phyloP scores from a whole-genome alignment of 1,140 invertebrate genomes.

The Caligus rogercresseyi region DNA sequence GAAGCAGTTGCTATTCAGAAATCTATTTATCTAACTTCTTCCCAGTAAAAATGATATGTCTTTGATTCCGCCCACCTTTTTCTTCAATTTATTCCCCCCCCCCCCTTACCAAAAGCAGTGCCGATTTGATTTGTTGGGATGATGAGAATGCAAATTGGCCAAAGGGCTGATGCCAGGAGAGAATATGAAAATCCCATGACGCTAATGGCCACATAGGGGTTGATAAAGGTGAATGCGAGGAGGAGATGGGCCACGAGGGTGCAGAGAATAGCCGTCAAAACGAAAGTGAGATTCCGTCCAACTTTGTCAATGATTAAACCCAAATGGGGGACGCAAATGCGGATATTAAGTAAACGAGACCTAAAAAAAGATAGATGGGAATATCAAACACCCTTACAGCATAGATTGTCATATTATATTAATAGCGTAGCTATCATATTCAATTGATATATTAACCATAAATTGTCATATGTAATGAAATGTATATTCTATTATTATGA shows the following conservation, averaged over 20 bases:
- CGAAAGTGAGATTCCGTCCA: conserved; percentile 76
- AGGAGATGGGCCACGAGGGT: conserved; percentile 62
- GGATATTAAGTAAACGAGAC: conserved; percentile 69
- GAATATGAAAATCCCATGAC: conserved; percentile 78
- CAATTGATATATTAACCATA: too few species aligned
- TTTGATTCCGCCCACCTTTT: too few species aligned
- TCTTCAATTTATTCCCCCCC: neutral
- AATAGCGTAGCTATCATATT: too few species aligned
- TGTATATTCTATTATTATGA: too few species aligned
- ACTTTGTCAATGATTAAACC: conserved; percentile 74
- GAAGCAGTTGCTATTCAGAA: too few species aligned
- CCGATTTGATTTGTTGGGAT: conserved; percentile 81
- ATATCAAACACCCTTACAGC: too few species aligned
- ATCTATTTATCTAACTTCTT: too few species aligned
- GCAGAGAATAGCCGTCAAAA: conserved; percentile 52
- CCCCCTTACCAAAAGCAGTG: conserved; percentile 74
- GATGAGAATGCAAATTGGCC: conserved; percentile 80
- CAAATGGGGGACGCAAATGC: conserved; percentile 71
- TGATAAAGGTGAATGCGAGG: conserved; percentile 64
- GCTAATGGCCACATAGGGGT: conserved; percentile 66
- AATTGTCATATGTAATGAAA: too few species aligned
- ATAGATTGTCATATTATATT: too few species aligned
- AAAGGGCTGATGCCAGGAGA: conserved; percentile 73
- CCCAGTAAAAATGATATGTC: too few species aligned
- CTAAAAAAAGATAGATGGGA: too few species aligned